phyloP scores from a whole-genome alignment of 2,888 invertebrate genomes.

The Frankliniella fusca region DNA sequence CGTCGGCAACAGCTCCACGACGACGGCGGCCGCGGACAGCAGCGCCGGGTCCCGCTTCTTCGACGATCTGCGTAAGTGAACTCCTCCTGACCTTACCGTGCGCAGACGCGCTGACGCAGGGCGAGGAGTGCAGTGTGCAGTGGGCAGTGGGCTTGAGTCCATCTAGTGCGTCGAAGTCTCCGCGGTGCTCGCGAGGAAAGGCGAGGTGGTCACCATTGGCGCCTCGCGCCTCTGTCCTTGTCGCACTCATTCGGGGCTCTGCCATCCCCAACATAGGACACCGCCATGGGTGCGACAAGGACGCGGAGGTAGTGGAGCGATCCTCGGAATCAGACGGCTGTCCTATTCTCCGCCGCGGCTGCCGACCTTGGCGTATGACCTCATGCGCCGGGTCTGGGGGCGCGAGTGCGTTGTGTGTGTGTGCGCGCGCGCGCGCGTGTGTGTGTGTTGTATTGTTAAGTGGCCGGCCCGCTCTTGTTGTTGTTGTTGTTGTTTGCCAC shows the following conservation, averaged over 20 bases:
- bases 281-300: too few relatives aligned
- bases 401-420: not conserved
- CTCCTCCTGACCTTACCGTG: too few relatives aligned
- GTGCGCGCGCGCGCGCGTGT: not conserved
- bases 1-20: not conserved
- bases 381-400: not conserved
- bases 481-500: not conserved
- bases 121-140: not conserved
- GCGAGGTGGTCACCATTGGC: not conserved
- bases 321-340: not conserved
- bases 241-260: too few relatives aligned
- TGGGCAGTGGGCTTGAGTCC: not conserved
- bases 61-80: slow-evolving; percentile 2
- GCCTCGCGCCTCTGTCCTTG: not conserved
- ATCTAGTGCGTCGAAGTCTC: not conserved
- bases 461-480: not conserved
- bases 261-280: too few relatives aligned
- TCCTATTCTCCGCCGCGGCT: too few relatives aligned
- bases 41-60: not conserved
- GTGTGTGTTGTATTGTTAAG: not conserved
- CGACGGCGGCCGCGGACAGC: not conserved
- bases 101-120: too few relatives aligned
- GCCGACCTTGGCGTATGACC: not conserved
- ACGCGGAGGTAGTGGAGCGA: too few relatives aligned
- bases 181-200: not conserved